Percentiles rank a stretch among this genome's conserved stretches.
phyloP scores from a whole-genome alignment of 2,113 vertebrate species.

The Ornithorhynchus anatinus region DNA sequence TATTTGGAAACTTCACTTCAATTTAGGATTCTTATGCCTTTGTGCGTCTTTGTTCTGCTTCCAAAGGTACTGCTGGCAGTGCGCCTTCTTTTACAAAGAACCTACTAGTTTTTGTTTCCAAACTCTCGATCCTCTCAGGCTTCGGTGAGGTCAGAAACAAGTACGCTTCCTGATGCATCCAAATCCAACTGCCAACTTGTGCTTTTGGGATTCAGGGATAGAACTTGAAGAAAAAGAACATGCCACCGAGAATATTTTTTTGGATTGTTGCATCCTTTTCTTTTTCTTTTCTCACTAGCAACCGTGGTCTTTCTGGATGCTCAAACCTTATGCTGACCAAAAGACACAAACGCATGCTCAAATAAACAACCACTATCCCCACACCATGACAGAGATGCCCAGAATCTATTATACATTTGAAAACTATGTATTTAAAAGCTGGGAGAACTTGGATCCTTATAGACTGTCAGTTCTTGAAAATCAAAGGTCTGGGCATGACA shows the following conservation, averaged over 20 bases:
- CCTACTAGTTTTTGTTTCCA: neutral
- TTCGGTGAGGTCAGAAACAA: constrained; percentile 17
- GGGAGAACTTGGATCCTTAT: constrained; percentile 24
- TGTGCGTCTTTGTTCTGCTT: neutral
- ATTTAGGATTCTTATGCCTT: neutral
- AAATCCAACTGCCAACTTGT: neutral
- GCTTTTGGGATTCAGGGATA: neutral
- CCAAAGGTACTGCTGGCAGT: no score
- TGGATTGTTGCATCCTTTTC: neutral
- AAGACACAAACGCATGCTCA: neutral
- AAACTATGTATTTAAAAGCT: constrained; percentile 14
- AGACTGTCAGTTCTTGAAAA: constrained; percentile 41
- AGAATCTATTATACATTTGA: neutral
- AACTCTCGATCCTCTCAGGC: neutral
- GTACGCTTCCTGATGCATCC: neutral
- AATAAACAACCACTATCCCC: neutral
- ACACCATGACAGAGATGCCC: neutral
- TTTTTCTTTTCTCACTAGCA: neutral
- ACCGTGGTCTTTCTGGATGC: neutral
- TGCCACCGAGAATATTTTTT: neutral
- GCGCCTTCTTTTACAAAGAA: neutral
- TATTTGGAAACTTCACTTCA: neutral
- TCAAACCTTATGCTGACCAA: neutral
- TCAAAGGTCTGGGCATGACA: no score
- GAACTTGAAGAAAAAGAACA: neutral